A percentile compares a stretch with the other conserved stretches of the same genome.
Evolutionary conservation across 1,140 invertebrate species (phyloP).

Genomic region (Heterodera schachtii): DNA sequence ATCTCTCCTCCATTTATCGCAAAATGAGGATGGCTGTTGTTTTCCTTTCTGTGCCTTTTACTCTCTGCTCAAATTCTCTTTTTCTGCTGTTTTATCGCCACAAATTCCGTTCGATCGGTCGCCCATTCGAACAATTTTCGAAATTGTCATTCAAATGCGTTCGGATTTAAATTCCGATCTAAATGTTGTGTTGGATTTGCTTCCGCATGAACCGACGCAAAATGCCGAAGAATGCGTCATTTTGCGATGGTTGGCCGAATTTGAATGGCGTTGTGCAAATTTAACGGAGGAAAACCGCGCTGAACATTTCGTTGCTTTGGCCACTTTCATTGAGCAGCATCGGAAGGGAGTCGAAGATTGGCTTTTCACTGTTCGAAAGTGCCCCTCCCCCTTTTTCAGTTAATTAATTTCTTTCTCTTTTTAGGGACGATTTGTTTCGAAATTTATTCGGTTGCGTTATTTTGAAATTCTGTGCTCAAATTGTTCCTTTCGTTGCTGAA

Average conservation of each 20-base stretch:
- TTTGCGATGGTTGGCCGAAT: conserved; percentile 16
- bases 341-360: conserved; percentile 27
- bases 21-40: neutral
- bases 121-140: neutral
- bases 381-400: neutral
- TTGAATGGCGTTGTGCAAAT: conserved; percentile 3
- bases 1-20: neutral
- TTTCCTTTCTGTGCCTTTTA: conserved; percentile 1
- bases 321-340: conserved; percentile 23
- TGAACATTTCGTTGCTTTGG: conserved; percentile 3
- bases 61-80: conserved; percentile 15
- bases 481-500: conserved; percentile 34
- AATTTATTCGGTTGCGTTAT: conserved; percentile 34
- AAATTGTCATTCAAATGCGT: neutral
- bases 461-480: conserved; percentile 18
- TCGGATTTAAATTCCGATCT: neutral
- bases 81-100: neutral
- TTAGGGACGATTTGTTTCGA: conserved; percentile 27
- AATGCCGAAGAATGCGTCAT: neutral
- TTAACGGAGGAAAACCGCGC: conserved; percentile 15
- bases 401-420: neutral
- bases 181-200: neutral
- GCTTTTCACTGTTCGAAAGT: conserved; percentile 24
- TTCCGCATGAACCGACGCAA: neutral
- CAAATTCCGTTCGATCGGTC: neutral